These are phyloP conservation scores for Columba guinea DNA, from an alignment of 2,797 vertebrate species.

Conservation along the genomic window DNA sequence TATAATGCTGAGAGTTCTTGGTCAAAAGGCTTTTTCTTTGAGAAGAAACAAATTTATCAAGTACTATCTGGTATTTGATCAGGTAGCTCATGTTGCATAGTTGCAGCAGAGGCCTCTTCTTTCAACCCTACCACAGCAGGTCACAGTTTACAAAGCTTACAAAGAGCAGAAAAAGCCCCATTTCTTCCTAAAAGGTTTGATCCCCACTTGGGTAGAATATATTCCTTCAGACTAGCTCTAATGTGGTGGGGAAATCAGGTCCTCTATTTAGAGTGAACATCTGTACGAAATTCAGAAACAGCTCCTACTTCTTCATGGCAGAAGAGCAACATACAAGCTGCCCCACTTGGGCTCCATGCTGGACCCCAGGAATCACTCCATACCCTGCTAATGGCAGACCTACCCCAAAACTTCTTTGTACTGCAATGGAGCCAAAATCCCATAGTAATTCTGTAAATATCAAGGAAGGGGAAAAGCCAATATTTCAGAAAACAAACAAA, in stretches of 20 bases:
- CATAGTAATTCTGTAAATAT: not conserved
- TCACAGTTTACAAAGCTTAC: not conserved
- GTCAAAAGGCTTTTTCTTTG: not conserved
- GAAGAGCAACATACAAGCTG: not conserved
- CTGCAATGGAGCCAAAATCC: not conserved
- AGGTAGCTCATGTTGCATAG: not conserved
- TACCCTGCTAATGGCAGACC: not conserved
- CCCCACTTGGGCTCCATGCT: not conserved
- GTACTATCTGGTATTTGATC: not conserved
- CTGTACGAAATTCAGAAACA: not conserved
- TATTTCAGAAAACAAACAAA: not conserved
- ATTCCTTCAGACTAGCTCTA: not conserved
- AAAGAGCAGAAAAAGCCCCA: not conserved
- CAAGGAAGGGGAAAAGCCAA: not conserved
- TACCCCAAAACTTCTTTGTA: not conserved
- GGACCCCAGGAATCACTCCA: not conserved
- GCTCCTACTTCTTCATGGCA: not conserved
- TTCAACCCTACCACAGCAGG: not conserved
- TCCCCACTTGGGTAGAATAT: not conserved
- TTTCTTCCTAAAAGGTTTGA: not conserved
- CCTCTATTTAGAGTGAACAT: not conserved
- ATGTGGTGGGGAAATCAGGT: not conserved
- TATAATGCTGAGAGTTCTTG: not conserved
- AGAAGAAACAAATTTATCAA: not conserved
- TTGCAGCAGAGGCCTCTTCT: not conserved